Evolutionary conservation across 2,888 invertebrate species (phyloP).

Genomic region (Chorisops tibialis): DNA sequence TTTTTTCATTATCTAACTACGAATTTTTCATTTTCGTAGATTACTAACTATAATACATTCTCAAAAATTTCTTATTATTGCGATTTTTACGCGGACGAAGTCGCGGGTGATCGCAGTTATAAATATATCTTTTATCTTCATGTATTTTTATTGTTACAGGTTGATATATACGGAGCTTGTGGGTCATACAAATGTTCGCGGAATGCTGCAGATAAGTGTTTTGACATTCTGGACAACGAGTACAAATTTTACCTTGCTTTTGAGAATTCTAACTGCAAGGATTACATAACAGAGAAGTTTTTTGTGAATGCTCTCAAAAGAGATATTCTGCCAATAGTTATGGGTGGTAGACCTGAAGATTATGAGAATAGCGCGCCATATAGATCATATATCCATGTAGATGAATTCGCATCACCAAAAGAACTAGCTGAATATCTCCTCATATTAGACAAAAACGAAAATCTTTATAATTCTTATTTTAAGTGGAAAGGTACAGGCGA

Average conservation of each 20-base stretch:
- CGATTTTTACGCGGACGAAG: no score
- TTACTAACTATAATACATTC: no score
- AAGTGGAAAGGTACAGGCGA: conserved; percentile 92
- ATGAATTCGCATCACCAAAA: conserved; percentile 85
- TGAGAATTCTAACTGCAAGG: conserved; percentile 94
- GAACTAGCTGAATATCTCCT: conserved; percentile 84
- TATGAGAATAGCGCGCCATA: conserved; percentile 85
- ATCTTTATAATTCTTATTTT: conserved; percentile 91
- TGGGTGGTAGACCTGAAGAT: conserved; percentile 92
- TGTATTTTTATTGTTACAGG: conserved; percentile 47
- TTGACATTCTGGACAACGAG: conserved; percentile 83
- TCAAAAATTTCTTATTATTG: no score
- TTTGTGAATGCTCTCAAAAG: conserved; percentile 89
- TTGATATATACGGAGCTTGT: conserved; percentile 90
- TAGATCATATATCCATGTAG: conserved; percentile 92
- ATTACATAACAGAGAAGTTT: conserved; percentile 96
- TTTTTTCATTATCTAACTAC: no score
- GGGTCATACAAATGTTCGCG: conserved; percentile 82
- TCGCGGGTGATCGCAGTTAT: no score
- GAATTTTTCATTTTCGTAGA: no score
- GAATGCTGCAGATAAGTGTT: conserved; percentile 75
- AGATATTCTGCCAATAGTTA: conserved; percentile 88
- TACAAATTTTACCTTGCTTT: conserved; percentile 97
- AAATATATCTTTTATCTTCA: no score
- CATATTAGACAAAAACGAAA: conserved; percentile 81